Evolutionary conservation across 2,797 vertebrate genomes (phyloP), one percentile per base, ranked within the genome.

Genomic region (Poliocrania exsul): DNA sequence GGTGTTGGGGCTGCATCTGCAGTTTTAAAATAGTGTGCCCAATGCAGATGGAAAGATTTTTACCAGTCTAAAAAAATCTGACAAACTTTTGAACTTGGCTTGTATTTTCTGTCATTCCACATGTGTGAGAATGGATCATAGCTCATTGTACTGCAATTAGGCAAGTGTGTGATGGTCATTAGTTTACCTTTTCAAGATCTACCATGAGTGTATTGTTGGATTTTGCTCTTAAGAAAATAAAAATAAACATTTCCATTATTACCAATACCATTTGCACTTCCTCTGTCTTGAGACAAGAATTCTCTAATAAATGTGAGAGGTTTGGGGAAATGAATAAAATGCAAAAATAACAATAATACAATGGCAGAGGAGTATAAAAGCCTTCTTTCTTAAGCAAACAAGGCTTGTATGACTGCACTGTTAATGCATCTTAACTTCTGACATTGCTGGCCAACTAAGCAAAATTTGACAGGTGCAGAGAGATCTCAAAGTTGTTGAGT

Each of bases 121-220:
- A 74, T 70, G 47, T 93, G 67, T 75, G 87, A 91, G 95, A 96
- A 96, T 88, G 95, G 90, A 92, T 93, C 86, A 81, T 90, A 92
- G 60, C 78, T 92, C 77, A 35, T 31, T 84, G n/a, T 86, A 92
- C 86, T 53, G 61, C 88, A 92, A 57, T 67, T 79, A 96, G 75
- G 79, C 83, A 95, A 81, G 83, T 90, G 85, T 95, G 69, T 83
- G 95, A 84, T 80, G 92, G 82, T 79, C 85, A 85, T 96, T 96
- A 95, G 93, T 93, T 93, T 83, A 84, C 54, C 57, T 91, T 95
- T 96, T 79, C 86, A 92, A 57, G 37, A 93, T 84, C 78, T 75
- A 23, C 79, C 51, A 35, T 79, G 93, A 18, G 56, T 79, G 67
- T 93, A 86, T 71, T 88, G 66, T 88, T 64, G 73, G 96, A 90